Base-by-base conservation (phyloP, 2,888 invertebrate species). In the Idaea dimidiata region DNA sequence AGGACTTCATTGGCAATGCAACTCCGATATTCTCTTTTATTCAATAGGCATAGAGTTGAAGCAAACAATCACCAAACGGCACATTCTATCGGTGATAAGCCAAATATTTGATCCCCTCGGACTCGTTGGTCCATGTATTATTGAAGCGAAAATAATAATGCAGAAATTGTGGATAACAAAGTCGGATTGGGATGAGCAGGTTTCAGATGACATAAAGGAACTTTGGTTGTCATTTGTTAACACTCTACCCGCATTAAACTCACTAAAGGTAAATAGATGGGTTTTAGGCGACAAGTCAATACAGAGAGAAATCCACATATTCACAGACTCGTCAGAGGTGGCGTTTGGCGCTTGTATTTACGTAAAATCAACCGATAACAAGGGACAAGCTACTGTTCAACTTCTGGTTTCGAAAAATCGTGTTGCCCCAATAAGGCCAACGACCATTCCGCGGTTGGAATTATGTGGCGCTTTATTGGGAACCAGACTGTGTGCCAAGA, bases 371-470 rank as follows among this genome's bases (percentile, higher is more conserved):
- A 54, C 59, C 0, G 54, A 54, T 10, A 4, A 6, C 6, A 4
- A 61, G 0, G 65, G 63, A n/a, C 16, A 33, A 0, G 64, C 68
- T 10, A 31, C 57, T 4, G 68, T 72, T 6, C 70, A 61, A 16
- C 58, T 74, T 6, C 58, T 74, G 14, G 18, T 59, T 8, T 67
- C 74, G 1, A 73, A 74, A 55, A 67, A 62, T 17, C 55, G 62
- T 6, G 67, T 74, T 1, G 70, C 72, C 5, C 70, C 72, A 0
- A 53, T 72, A 16, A 72, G 69, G 14, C 66, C 70, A 0, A 66
- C 66, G 1, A 75, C 70, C 0, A 70, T 72, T 31, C 72, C 72
- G 5, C 69, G 76, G 4, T 57, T 77, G 3, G 79, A 79, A 57
- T 62, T 78, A 0, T 76, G 74, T 56, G 76, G 68, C 1, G 75